Base-by-base conservation (phyloP, 2,888 invertebrate genomes). In the Zygothrica quintamaculata region DNA sequence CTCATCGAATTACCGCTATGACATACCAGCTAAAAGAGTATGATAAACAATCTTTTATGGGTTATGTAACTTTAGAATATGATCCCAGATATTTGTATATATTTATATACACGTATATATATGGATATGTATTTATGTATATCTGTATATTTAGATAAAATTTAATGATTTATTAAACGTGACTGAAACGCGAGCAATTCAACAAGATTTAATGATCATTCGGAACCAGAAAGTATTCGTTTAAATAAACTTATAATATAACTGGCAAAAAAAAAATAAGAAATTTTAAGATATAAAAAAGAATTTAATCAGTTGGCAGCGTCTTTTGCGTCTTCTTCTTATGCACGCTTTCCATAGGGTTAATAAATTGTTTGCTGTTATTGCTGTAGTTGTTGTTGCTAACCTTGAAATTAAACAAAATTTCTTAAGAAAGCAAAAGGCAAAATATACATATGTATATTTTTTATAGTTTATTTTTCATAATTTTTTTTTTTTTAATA, bases 331-430 rank as follows among this genome's bases (percentile, higher is more conserved):
- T 48, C 26, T 11, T 33, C 40, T 18, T 8, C 4, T 29, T 31
- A 8, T 31, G 5, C 12, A 9, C 12, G 22, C 11, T 22, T 37
- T 9, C 6, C 16, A 4, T 8, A 42, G 34, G 65, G 64, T 57
- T 57, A 57, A 64, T 57, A 58, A 57, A 47, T 58, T 58, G 6
- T 5, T 29, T 16, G 36, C 7, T 46, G 46, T 33, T 39, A 13
- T 46, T 62, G 59, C 25, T 16, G 36, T 9, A 42, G 46, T 33
- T 39, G 16, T 46, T 62, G 59, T 9, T 40, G 53, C 76, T 74
- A 76, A 71, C 78, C 79, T 78, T 78, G 82, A 78, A 78, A 58
- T 47, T 36, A 36, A 42, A 55, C 46, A 58, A 43, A 53, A 53
- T 50, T 60, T 60, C 44, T 25, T 15, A 25, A 18, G 52, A 65